Base-by-base conservation (phyloP, 2,113 vertebrate genomes). In the Mystacornis crossleyi region DNA sequence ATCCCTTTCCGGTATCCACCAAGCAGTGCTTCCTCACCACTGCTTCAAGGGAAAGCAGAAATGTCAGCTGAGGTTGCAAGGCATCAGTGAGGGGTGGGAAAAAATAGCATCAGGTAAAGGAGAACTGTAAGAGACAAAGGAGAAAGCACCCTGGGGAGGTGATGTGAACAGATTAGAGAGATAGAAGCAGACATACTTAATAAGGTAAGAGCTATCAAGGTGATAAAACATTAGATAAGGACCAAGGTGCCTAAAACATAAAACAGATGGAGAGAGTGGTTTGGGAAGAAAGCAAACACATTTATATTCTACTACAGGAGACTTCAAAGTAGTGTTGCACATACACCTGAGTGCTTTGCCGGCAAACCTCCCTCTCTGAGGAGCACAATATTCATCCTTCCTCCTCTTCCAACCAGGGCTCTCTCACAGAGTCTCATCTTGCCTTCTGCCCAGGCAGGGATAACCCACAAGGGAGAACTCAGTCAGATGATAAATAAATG, bases 151-250 rank as follows among this genome's bases (percentile, higher is more conserved):
- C 77, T 66, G 40, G 51, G 71, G 67, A 91, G 66, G 65, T 23
- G n/a, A 84, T 71, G 45, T 92, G 77, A 94, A 92, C 31, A 93
- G 74, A 93, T 92, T 53, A 77, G 74, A 91, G 77, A 77, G 81
- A 88, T 38, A 90, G 83, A 64, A 82, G 61, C 53, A 95, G 86
- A 81, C 50, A 62, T 54, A 86, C 33, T 71, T 87, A 93, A 93
- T 90, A 93, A 94, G 57, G 51, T 66, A 75, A 95, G 64, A 96
- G 85, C 62, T 93, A 96, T 90, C 90, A 86, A 95, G 45, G 80
- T 82, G 77, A 89, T 92, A 83, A 96, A 93, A 92, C 34, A 90
- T 87, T 75, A 91, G 78, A 81, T 94, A 94, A 89, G 61, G 81
- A 86, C 73, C 83, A 79, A 94, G 83, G 45, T 95, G 23, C 84